phyloP scores from a whole-genome alignment of 2,113 vertebrate genomes.

The Pao palembangensis region DNA sequence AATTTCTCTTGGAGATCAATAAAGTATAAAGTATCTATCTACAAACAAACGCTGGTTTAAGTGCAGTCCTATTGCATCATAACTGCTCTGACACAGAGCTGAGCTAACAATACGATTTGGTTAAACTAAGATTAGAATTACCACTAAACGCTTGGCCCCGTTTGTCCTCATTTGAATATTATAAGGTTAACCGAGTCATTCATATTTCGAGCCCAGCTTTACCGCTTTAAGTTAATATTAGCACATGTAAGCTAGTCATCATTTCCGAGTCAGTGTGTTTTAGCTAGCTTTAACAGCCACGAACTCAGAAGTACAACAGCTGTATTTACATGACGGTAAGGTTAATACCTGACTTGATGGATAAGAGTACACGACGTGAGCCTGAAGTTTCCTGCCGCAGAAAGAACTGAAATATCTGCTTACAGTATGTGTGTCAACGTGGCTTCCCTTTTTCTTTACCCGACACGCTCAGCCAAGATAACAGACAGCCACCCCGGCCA shows the following conservation, averaged over 20 bases:
- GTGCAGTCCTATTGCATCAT: neutral
- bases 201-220: neutral
- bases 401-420: neutral
- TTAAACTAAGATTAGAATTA: no score
- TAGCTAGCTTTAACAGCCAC: conserved; percentile 7
- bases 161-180: no score
- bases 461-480: neutral
- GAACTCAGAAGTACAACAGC: conserved; percentile 2
- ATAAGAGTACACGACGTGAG: neutral
- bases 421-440: conserved; percentile 60
- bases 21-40: no score
- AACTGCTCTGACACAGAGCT: neutral
- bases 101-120: neutral
- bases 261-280: conserved; percentile 3
- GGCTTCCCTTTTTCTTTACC: conserved; percentile 48
- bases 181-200: no score
- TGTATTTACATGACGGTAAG: neutral
- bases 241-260: conserved; percentile 15
- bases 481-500: conserved; percentile 25
- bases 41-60: neutral
- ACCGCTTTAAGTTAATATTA: neutral
- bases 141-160: no score
- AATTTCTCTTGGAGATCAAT: no score
- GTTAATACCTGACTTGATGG: neutral
- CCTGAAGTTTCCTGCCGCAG: neutral